A percentile compares a stretch with the other conserved stretches of the same genome.
phyloP scores from a whole-genome alignment of 2,888 invertebrate species.

The Ochropleura leucogaster region DNA sequence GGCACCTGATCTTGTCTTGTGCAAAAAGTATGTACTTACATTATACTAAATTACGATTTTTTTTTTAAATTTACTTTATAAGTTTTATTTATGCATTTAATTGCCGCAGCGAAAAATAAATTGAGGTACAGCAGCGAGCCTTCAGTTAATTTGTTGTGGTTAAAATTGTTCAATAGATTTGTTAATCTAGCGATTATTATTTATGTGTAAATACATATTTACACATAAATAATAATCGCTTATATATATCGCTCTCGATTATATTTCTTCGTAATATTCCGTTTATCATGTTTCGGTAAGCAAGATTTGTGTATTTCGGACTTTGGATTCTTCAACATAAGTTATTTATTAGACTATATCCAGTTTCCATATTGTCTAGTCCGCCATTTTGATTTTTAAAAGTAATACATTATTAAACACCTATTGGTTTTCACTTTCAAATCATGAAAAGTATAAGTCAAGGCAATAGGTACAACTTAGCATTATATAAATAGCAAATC shows the following conservation, averaged over 20 bases:
- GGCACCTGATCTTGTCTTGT: neutral
- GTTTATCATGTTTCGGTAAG: neutral
- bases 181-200: neutral
- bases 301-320: too few species aligned
- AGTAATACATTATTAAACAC: constrained; percentile 32
- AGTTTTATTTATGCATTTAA: too few species aligned
- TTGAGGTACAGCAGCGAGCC: neutral
- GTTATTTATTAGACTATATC: neutral
- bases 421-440: constrained; percentile 19
- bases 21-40: neutral
- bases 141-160: neutral
- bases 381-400: constrained; percentile 14
- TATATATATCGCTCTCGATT: too few species aligned
- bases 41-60: neutral
- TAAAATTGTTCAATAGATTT: neutral
- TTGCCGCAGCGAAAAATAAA: too few species aligned
- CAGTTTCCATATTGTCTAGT: constrained; percentile 9
- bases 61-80: too few species aligned
- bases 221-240: too few species aligned
- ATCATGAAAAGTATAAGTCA: constrained; percentile 19
- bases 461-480: constrained; percentile 17
- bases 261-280: neutral
- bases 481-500: constrained; percentile 32
- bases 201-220: too few species aligned
- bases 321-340: neutral